phyloP scores from a whole-genome alignment of 2,797 vertebrate genomes.

The Triplophysa bombifrons region DNA sequence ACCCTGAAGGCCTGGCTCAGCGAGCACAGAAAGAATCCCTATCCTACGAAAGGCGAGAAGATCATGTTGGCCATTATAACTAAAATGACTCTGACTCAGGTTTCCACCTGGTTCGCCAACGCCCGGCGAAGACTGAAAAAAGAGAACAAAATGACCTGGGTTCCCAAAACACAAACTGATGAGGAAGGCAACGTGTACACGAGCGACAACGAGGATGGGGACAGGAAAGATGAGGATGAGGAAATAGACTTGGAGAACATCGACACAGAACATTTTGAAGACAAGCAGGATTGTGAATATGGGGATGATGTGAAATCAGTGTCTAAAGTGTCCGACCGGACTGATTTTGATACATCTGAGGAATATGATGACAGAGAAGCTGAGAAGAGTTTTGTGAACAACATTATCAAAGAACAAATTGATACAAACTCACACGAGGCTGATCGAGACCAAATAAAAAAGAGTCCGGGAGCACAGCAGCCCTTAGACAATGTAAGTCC shows the following conservation, averaged over 20 bases:
- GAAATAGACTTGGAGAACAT: slow-evolving; percentile 88
- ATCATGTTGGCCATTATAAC: slow-evolving; percentile 69
- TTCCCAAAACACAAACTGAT: slow-evolving; percentile 80
- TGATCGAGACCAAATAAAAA: slow-evolving; percentile 49
- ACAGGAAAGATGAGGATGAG: slow-evolving; percentile 81
- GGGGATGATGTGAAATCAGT: slow-evolving; percentile 67
- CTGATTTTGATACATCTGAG: slow-evolving; percentile 81
- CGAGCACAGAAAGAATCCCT: slow-evolving; percentile 71
- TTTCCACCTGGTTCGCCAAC: slow-evolving; percentile 70
- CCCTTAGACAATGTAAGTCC: slow-evolving; percentile 53
- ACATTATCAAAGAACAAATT: slow-evolving; percentile 62
- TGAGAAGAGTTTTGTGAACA: slow-evolving; percentile 71
- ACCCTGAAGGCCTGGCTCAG: slow-evolving; percentile 81
- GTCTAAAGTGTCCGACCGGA: slow-evolving; percentile 76
- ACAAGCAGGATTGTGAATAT: slow-evolving; percentile 70
- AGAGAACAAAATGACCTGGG: slow-evolving; percentile 80
- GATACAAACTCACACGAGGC: slow-evolving; percentile 49
- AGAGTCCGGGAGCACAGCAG: slow-evolving; percentile 39
- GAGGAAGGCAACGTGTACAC: slow-evolving; percentile 84
- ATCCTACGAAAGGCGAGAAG: slow-evolving; percentile 68
- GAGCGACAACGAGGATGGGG: slow-evolving; percentile 84
- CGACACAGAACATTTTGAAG: slow-evolving; percentile 79
- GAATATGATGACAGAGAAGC: slow-evolving; percentile 75
- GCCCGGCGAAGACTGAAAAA: slow-evolving; percentile 68
- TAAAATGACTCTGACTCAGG: slow-evolving; percentile 71